phyloP scores from a whole-genome alignment of 2,113 vertebrate genomes.

The Castor canadensis region DNA sequence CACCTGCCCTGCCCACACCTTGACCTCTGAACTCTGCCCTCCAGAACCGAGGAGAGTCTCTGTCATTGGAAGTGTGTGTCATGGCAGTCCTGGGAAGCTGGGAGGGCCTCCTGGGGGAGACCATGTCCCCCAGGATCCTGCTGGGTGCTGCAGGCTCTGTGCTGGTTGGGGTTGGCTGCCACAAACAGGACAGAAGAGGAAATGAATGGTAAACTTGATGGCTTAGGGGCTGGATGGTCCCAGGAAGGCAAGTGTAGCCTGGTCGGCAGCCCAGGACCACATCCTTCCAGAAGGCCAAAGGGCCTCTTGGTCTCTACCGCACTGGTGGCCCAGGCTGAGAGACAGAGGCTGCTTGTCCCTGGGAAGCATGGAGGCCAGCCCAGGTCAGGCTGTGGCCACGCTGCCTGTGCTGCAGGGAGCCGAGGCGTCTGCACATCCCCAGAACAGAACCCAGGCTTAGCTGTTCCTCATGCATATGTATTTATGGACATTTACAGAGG shows the following conservation, averaged over 20 bases:
- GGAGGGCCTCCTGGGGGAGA: fast-evolving
- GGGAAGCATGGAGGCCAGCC: fast-evolving
- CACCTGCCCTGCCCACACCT: not conserved
- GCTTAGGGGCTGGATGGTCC: fast-evolving
- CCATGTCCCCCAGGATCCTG: fast-evolving
- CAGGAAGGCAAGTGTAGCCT: not conserved
- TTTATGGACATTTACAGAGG: slow-evolving; percentile 14
- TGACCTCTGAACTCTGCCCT: not conserved
- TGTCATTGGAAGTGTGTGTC: too few species aligned
- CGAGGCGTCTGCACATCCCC: not conserved
- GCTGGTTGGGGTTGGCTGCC: not conserved
- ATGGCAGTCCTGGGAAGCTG: not conserved
- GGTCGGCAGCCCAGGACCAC: not conserved
- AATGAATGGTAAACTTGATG: fast-evolving
- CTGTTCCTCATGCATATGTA: slow-evolving; percentile 34
- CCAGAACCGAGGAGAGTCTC: fast-evolving
- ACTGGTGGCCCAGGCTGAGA: fast-evolving
- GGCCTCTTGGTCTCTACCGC: not conserved
- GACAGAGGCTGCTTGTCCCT: not conserved
- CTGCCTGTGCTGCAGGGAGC: fast-evolving
- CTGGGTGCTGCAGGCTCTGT: fast-evolving
- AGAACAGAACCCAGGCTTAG: not conserved
- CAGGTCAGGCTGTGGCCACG: fast-evolving
- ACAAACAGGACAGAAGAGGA: not conserved
- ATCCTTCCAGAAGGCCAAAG: not conserved